phyloP scores from a whole-genome alignment of 2,888 invertebrate species.

The Chrysopilus asiliformis region DNA sequence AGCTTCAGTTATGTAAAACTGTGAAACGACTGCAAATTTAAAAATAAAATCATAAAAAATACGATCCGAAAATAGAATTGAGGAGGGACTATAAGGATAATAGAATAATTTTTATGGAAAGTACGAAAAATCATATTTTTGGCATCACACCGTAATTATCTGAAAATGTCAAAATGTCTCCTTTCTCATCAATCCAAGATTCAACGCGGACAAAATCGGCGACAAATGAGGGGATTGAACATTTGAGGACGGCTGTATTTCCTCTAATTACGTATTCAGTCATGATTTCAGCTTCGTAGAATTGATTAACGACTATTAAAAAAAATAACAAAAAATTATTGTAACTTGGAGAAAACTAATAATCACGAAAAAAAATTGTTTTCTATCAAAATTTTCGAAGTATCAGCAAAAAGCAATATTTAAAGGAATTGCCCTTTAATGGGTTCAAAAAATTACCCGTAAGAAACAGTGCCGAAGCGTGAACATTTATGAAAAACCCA shows the following conservation, averaged over 20 bases:
- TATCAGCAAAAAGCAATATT: too few relatives aligned
- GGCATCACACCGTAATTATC: slow-evolving; percentile 39
- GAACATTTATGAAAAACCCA: too few relatives aligned
- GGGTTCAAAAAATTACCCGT: too few relatives aligned
- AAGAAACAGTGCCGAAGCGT: too few relatives aligned
- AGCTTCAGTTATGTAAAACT: slow-evolving; percentile 80
- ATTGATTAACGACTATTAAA: slow-evolving; percentile 55
- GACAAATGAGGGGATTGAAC: slow-evolving; percentile 61
- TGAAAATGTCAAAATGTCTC: slow-evolving; percentile 38
- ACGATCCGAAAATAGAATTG: background rate
- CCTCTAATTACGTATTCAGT: slow-evolving; percentile 62
- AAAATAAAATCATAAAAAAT: slow-evolving; percentile 14
- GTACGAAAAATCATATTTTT: background rate
- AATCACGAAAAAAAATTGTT: too few relatives aligned
- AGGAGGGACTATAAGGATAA: background rate
- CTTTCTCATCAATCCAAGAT: slow-evolving; percentile 55
- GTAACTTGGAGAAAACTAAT: background rate
- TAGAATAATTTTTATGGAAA: background rate
- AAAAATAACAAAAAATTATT: slow-evolving; percentile 17
- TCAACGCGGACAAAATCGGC: slow-evolving; percentile 58
- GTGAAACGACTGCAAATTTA: slow-evolving; percentile 61
- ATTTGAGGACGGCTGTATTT: slow-evolving; percentile 57
- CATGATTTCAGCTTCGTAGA: slow-evolving; percentile 56
- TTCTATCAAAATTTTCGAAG: too few relatives aligned
- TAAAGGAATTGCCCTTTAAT: too few relatives aligned